Evolutionary conservation across 92 coral and sea anemone species (phyloP), one percentile per base, ranked within the genome.

Genomic region (Epizoanthus scotinus): DNA sequence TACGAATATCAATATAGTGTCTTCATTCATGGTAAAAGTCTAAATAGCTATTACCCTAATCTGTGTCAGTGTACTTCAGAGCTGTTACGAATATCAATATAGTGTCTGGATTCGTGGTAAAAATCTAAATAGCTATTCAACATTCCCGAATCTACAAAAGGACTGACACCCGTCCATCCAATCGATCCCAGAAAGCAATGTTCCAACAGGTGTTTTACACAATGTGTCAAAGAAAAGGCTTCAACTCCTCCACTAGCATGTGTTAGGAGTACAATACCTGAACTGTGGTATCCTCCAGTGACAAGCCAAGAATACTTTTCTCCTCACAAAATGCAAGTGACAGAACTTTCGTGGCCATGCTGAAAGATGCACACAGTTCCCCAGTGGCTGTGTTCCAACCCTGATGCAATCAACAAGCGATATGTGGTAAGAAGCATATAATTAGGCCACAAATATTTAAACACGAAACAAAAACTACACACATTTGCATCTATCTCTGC

Each of bases 201-300:
- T n/a, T n/a, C n/a, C n/a, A n/a, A n/a, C n/a, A n/a, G n/a, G n/a
- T n/a, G n/a, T n/a, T n/a, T n/a, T n/a, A n/a, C n/a, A n/a, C n/a
- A n/a, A n/a, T n/a, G n/a, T n/a, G 59, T 17, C 22, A 42, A 18
- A 22, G 28, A 0, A 26, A 24, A 17, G 36, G 18, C 15, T 24
- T 20, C 0, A 36, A 49, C 13, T n/a, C 9, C 25, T 14, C 3
- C 12, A 19, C 1, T 8, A 42, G 74, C 10, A 79, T 40, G 36
- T 34, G 40, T 34, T 6, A 6, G 6, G 40, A 34, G 40, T 22
- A 63, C 19, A n/a, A 8, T 86, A 92, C 98, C 98, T 92, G 97
- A 3, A 95, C 90, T 6, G 98, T 93, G 8, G 98, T 92, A 68
- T 95, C 99, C 54, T 93, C 90, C 64, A 95, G 81, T 6, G 95